Evolutionary conservation across 2,888 invertebrate genomes (phyloP).

Genomic region (Falcaria lacertinaria): DNA sequence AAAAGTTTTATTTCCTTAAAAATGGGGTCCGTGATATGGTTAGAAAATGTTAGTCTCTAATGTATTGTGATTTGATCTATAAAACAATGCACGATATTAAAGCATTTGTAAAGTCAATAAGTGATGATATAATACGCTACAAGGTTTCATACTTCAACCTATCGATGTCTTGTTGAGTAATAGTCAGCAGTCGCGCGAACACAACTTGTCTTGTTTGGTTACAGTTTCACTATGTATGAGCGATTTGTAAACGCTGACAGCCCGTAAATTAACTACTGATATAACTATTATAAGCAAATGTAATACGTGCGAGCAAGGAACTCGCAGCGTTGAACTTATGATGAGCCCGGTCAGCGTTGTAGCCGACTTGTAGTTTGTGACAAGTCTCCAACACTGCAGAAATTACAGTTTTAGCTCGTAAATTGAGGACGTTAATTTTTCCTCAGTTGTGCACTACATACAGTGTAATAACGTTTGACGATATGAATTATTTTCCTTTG

Average conservation of each 20-base stretch:
- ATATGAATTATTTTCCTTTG: too few relatives aligned
- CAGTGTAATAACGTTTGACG: too few relatives aligned
- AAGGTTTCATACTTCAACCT: neutral
- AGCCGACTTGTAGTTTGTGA: neutral
- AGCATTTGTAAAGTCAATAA: too few relatives aligned
- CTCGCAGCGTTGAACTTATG: neutral
- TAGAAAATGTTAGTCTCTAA: too few relatives aligned
- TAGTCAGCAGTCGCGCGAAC: conserved; percentile 3
- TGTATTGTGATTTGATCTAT: too few relatives aligned
- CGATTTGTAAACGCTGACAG: conserved; percentile 19
- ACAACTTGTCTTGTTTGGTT: conserved; percentile 10
- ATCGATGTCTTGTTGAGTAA: neutral
- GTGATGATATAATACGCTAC: neutral
- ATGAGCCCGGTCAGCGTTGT: neutral
- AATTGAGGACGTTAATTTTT: too few relatives aligned
- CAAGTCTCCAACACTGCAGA: neutral
- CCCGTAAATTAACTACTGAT: conserved; percentile 13
- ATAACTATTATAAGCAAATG: too few relatives aligned
- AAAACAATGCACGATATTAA: too few relatives aligned
- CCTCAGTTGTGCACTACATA: too few relatives aligned
- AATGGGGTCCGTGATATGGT: too few relatives aligned
- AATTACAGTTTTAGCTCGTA: neutral
- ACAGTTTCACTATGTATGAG: conserved; percentile 19
- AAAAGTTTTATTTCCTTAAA: too few relatives aligned
- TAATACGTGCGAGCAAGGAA: neutral